Evolutionary conservation across 2,113 vertebrate genomes (phyloP), one percentile per base, ranked within the genome.

Genomic region (Ardeotis arabs): DNA sequence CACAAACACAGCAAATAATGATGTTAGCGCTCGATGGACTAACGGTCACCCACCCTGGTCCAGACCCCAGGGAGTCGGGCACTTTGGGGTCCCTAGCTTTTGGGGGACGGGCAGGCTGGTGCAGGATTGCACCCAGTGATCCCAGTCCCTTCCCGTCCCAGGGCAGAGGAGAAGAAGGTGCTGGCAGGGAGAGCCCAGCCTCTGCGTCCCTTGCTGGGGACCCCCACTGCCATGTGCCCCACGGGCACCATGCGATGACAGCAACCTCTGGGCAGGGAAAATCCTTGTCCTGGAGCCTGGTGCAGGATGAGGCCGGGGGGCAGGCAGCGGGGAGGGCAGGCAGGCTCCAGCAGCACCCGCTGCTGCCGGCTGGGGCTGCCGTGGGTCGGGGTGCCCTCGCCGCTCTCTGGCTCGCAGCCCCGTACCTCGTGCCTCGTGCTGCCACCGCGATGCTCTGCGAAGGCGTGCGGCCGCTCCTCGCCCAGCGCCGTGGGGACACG

Each of bases 371-470:
- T 12, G 6, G 41, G 22, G 53, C 8, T n/a, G 31, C 7, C 5
- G 9, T 31, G 78, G 52, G 45, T 6, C 9, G 5, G 23, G 56
- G 18, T 29, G 16, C 24, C 45, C 55, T 31, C 77, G 5, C 2
- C 3, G 10, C 41, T 22, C 44, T 16, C 33, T 3, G 2, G 14
- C 35, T 69, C 13, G 1, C 5, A 62, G 35, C 72, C 53, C 10
- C 0, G 0, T 10, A 8, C 41, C 72, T 39, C 0, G 0, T 18
- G 63, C 41, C 72, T 39, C 0, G 0, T 18, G 63, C 64, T 73
- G 84, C 72, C 74, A 47, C 25, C 6, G 2, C 1, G 0, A 10
- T 0, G 4, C 78, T 13, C 19, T 20, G 60, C 4, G 6, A 50
- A 3, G 60, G 52, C 1, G 29, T 10, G 75, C 2, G 18, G 7